Evolutionary conservation across 2,797 vertebrate species (phyloP).

Genomic region (Bryconaethiops microstoma): DNA sequence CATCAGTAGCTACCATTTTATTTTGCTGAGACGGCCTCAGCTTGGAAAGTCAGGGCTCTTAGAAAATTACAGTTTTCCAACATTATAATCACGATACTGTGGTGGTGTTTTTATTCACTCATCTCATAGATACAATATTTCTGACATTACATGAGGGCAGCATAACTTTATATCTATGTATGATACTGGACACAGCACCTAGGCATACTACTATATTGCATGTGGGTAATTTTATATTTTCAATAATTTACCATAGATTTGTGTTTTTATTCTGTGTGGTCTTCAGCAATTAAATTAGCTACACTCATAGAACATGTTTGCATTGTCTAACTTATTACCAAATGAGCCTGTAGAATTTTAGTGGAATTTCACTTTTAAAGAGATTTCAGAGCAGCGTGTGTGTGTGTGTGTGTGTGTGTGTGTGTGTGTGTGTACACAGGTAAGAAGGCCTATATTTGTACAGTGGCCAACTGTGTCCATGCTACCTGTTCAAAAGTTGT

Average conservation of each 20-base stretch:
- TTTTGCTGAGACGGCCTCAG: too few relatives aligned
- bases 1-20: too few relatives aligned
- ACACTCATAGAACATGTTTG: background rate
- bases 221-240: background rate
- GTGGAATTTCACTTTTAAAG: constrained; percentile 24
- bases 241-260: background rate
- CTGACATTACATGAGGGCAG: too few relatives aligned
- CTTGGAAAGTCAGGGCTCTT: too few relatives aligned
- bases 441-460: background rate
- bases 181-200: background rate
- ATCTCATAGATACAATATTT: too few relatives aligned
- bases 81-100: too few relatives aligned
- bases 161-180: background rate
- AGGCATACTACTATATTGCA: background rate
- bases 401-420: constrained; percentile 19
- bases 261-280: background rate
- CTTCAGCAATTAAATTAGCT: background rate
- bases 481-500: constrained; percentile 14
- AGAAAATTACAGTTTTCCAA: too few relatives aligned
- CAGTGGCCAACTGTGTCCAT: background rate
- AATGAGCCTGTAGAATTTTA: background rate
- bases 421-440: constrained; percentile 22
- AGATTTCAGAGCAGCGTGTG: constrained; percentile 8
- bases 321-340: background rate
- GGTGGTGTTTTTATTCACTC: too few relatives aligned